These are phyloP conservation scores for Drosophila peninsularis DNA, from an alignment of 2,888 invertebrate species.

Conservation along the genomic window DNA sequence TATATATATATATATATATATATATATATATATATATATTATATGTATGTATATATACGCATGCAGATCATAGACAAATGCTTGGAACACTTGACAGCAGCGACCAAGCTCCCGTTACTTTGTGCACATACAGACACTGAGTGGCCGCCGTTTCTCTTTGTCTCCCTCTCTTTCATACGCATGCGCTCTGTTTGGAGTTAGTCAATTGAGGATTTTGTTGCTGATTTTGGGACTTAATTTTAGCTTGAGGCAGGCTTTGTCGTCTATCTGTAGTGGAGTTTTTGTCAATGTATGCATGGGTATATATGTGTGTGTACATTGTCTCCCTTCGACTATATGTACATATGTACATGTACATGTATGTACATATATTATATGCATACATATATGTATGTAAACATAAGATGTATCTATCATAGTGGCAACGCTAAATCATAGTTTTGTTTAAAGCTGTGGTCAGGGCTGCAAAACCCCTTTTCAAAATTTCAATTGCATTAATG, in stretches of 20 bases:
- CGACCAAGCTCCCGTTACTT: slow-evolving; percentile 21
- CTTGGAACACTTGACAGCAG: slow-evolving; percentile 37
- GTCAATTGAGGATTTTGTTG: slow-evolving; percentile 41
- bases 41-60: too few relatives aligned
- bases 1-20: neutral
- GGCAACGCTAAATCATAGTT: slow-evolving; percentile 40
- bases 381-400: slow-evolving; percentile 1
- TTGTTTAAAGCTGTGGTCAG: slow-evolving; percentile 29
- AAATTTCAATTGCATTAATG: slow-evolving; percentile 8
- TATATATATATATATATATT: too few relatives aligned
- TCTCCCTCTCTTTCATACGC: slow-evolving; percentile 45
- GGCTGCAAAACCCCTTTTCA: slow-evolving; percentile 16
- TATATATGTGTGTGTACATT: slow-evolving; percentile 18
- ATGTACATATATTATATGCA: slow-evolving; percentile 4
- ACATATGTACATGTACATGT: neutral
- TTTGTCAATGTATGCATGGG: slow-evolving; percentile 15
- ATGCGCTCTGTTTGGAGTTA: slow-evolving; percentile 60
- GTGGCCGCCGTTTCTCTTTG: slow-evolving; percentile 24
- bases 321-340: slow-evolving; percentile 20
- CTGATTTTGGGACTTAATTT: slow-evolving; percentile 59
- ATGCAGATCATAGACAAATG: slow-evolving; percentile 43
- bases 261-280: slow-evolving; percentile 30
- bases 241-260: slow-evolving; percentile 65
- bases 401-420: slow-evolving; percentile 12
- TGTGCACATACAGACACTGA: slow-evolving; percentile 40